A percentile compares a stretch with the other conserved stretches of the same genome.
Conservation (phyloP, 2,797 vertebrate genomes). For the Aplochiton taeniatus region DNA sequence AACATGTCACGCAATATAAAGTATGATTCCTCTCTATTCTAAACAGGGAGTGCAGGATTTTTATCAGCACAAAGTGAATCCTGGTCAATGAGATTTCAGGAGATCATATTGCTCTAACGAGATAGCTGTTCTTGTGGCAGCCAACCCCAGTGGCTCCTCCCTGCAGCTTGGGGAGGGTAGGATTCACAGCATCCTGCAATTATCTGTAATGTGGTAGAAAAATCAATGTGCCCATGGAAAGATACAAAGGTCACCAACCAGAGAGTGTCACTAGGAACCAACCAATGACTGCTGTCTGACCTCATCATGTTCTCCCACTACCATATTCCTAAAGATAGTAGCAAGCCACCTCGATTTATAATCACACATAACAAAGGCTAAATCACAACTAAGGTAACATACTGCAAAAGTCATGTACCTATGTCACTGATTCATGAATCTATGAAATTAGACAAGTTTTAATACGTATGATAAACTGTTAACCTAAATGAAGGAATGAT, state of each 20-base stretch:
- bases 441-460: too few species aligned
- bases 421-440: too few species aligned
- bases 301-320: too few species aligned
- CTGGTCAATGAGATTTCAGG: slow-evolving; percentile 62
- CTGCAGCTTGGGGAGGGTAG: slow-evolving; percentile 81
- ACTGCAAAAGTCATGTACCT: too few species aligned
- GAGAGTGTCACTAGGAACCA: slow-evolving; percentile 62
- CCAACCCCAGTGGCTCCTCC: slow-evolving; percentile 68
- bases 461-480: too few species aligned
- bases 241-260: slow-evolving; percentile 80
- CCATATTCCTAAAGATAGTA: too few species aligned
- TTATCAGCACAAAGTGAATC: slow-evolving; percentile 52
- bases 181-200: slow-evolving; percentile 86
- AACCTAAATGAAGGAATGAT: too few species aligned
- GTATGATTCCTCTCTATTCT: slow-evolving; percentile 27
- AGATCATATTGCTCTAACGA: slow-evolving; percentile 71
- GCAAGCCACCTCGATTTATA: too few species aligned
- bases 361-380: too few species aligned
- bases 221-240: slow-evolving; percentile 83
- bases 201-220: slow-evolving; percentile 87
- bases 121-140: slow-evolving; percentile 74
- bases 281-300: background rate
- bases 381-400: too few species aligned
- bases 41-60: slow-evolving; percentile 50
- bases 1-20: background rate